Base-by-base conservation (phyloP, 2,113 vertebrate genomes). In the Morone chrysops region DNA sequence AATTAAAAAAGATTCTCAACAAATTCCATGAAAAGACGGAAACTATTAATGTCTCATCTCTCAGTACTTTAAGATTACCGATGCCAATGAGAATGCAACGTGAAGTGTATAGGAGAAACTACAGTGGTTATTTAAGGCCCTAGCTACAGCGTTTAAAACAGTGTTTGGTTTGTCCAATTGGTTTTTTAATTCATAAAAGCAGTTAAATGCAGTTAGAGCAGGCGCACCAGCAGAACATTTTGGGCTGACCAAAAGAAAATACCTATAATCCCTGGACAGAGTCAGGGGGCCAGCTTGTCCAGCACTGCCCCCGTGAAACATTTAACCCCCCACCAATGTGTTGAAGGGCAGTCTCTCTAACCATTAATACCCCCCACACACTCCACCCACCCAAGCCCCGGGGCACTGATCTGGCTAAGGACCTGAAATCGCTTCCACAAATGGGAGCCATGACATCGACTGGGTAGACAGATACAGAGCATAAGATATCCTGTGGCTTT, bases 391-490 rank as follows among this genome's bases (percentile, higher is more conserved):
- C 73, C 81, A 11, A 16, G 17, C 40, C 60, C 47, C 36, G 18
- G 38, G 51, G 50, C 68, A 36, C 72, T 43, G 79, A 71, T 78
- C 78, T 84, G 83, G 87, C 78, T 78, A 22, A 77, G n/a, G 59
- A 82, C 61, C 69, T 75, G 10, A 77, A 80, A 83, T 43, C 59
- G 4, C 70, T 70, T 60, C 56, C 56, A 53, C 81, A 41, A 84
- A 84, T 43, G 63, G 57, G 60, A 80, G 65, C 72, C n/a, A 6
- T 68, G 83, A 75, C 73, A 77, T 83, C 60, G 38, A n/a, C 75
- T 68, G 75, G 20, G 56, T 45, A 20, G 51, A 81, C 59, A 56
- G 85, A 83, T 59, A 70, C 57, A 40, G 22, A 63, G 79, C 50
- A 18, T 70, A 9, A 69, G 31, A 51, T 13, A 62, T 82, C 83